phyloP scores from a whole-genome alignment of 2,113 vertebrate genomes.

The Myotis brandtii region DNA sequence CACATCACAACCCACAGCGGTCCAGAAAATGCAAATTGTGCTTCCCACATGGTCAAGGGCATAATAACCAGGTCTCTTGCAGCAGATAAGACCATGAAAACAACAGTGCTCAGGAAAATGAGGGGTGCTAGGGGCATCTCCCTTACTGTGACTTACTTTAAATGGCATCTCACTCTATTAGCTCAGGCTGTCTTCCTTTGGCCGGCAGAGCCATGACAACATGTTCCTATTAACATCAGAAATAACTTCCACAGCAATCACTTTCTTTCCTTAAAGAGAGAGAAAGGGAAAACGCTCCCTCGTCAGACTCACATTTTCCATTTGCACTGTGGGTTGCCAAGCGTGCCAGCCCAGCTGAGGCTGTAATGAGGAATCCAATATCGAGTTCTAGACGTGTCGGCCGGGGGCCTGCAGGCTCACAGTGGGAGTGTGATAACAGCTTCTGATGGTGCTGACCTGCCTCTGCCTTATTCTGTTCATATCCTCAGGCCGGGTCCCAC shows the following conservation, averaged over 20 bases:
- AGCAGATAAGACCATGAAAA: constrained; percentile 9
- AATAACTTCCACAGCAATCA: neutral
- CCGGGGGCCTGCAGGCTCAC: neutral
- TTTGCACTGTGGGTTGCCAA: neutral
- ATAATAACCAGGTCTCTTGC: neutral
- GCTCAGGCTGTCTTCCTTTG: neutral
- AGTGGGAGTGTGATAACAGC: fast-evolving
- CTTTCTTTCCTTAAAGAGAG: neutral
- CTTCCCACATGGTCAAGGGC: neutral
- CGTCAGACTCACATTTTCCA: constrained; percentile 5
- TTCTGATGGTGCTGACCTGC: neutral
- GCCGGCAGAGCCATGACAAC: neutral
- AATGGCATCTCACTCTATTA: neutral
- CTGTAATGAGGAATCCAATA: neutral
- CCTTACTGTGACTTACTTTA: neutral
- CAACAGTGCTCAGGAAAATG: neutral
- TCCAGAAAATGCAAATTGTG: neutral
- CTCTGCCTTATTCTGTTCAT: neutral
- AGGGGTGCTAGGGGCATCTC: neutral
- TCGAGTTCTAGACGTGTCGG: fast-evolving
- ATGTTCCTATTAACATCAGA: neutral
- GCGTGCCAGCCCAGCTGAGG: neutral
- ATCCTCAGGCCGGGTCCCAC: neutral
- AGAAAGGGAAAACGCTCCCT: constrained; percentile 5
- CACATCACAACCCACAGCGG: neutral